Base-by-base conservation (phyloP, 1,140 invertebrate genomes). In the Lepidurus packardi region DNA sequence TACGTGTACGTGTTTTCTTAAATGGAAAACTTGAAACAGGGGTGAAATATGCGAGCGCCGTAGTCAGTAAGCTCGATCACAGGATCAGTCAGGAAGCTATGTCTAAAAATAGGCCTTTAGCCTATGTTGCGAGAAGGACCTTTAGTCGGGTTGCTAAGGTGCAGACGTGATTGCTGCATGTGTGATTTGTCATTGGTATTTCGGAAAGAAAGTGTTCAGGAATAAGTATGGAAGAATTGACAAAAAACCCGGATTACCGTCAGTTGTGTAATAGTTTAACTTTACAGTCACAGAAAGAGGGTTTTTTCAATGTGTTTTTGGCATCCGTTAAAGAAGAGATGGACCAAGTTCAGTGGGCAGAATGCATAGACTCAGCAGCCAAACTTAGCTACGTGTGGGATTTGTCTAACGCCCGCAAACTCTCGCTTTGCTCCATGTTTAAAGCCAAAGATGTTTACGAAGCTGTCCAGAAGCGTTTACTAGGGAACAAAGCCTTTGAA, bases 401-500 rank as follows among this genome's bases (percentile, higher is more conserved):
- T 16, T 65, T 65, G 53, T 21, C 53, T 3, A 65, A 16, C 53
- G 53, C 53, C 21, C 53, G 21, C 53, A 65, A 65, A 65, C 16
- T 65, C 1, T 65, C 53, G 53, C 53, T 65, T 21, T 65, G 53
- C 53, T 1, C 53, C 53, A 16, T 24, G 34, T 78, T 74, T 43
- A 73, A 47, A 43, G 87, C 86, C 47, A 96, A 96, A 85, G 87
- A 89, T 84, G 83, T 86, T 9, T 85, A 89, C 77, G 87, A 88
- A 82, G 90, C 93, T 1, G 84, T 88, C 24, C 84, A 87, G 77
- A 84, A 91, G 6, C 93, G 96, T 84, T 88, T 90, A 75, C 86
- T 89, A 78, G 95, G 94, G 21, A 96, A 96, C 83, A 87, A 87
- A 74, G 89, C 88, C 41, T 96, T 95, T 81, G 90, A 92, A 81